phyloP scores from a whole-genome alignment of 2,113 vertebrate species.

The Vanacampus margaritifer region DNA sequence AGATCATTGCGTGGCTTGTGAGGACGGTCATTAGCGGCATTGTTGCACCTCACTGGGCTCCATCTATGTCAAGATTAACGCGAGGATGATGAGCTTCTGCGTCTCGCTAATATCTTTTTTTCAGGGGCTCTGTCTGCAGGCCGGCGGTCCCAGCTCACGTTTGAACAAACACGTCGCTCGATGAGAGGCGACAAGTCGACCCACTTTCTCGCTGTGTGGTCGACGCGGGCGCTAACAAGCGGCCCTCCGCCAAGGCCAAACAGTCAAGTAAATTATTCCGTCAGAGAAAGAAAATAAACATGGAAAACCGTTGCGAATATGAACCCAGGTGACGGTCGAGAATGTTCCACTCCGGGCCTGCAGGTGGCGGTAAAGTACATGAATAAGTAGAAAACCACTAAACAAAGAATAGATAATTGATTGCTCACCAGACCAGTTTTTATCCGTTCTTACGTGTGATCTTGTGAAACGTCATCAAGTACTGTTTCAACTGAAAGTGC shows the following conservation, averaged over 20 bases:
- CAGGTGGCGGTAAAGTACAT: not conserved
- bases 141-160: not conserved
- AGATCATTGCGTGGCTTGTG: not conserved
- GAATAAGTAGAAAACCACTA: too few species aligned
- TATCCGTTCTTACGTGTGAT: too few species aligned
- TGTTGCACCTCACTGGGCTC: slow-evolving; percentile 32
- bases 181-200: slow-evolving; percentile 12
- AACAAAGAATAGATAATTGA: too few species aligned
- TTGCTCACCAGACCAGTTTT: too few species aligned
- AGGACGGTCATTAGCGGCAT: slow-evolving; percentile 45
- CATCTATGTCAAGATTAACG: not conserved
- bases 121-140: not conserved
- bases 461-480: too few species aligned
- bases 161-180: not conserved
- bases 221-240: not conserved
- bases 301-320: not conserved
- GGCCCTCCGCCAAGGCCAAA: not conserved
- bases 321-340: not conserved
- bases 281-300: not conserved
- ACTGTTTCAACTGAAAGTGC: too few species aligned
- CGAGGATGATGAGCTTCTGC: not conserved
- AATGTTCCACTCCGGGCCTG: not conserved
- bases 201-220: slow-evolving; percentile 3
- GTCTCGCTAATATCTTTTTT: not conserved
- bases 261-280: not conserved